These are phyloP conservation scores for Sphenopsis melanotis DNA, from an alignment of 2,797 vertebrate genomes.

Conservation along the genomic window DNA sequence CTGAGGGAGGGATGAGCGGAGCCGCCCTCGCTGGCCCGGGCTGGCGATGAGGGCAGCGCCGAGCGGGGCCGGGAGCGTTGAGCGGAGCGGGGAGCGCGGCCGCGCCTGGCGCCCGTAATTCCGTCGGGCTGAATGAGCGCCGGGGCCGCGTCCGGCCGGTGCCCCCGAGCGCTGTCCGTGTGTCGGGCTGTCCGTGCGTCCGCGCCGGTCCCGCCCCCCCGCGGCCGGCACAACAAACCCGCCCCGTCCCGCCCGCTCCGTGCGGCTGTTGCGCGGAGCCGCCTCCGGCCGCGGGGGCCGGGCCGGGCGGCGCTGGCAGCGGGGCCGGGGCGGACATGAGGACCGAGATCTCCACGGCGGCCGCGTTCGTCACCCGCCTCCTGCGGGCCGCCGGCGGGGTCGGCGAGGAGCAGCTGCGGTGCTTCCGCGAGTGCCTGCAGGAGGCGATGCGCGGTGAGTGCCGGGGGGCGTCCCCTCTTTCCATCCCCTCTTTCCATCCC, in stretches of 20 bases:
- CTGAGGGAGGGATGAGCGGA: fast-evolving
- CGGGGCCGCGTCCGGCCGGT: background rate
- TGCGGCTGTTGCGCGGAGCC: background rate
- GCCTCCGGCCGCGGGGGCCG: background rate
- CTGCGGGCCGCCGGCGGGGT: slow-evolving; percentile 70
- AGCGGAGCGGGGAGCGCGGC: background rate
- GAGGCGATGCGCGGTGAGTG: slow-evolving; percentile 56
- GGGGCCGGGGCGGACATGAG: background rate
- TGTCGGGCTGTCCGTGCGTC: background rate
- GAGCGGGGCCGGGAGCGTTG: background rate
- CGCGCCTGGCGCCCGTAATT: background rate
- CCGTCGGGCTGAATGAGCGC: background rate
- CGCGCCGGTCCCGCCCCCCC: background rate
- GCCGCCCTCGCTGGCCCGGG: background rate
- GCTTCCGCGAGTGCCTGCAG: slow-evolving; percentile 74
- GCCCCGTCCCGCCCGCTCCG: background rate
- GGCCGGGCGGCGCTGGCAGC: background rate
- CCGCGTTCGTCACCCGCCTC: slow-evolving; percentile 74
- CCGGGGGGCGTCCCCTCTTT: background rate
- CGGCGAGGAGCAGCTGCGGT: slow-evolving; percentile 71
- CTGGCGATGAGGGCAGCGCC: fast-evolving
- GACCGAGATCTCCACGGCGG: background rate
- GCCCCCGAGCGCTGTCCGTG: background rate
- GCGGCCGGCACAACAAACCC: background rate
- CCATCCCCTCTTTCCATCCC: fast-evolving